These are phyloP conservation scores for Stercorarius parasiticus DNA, from an alignment of 2,113 vertebrate species.

Conservation along the genomic window DNA sequence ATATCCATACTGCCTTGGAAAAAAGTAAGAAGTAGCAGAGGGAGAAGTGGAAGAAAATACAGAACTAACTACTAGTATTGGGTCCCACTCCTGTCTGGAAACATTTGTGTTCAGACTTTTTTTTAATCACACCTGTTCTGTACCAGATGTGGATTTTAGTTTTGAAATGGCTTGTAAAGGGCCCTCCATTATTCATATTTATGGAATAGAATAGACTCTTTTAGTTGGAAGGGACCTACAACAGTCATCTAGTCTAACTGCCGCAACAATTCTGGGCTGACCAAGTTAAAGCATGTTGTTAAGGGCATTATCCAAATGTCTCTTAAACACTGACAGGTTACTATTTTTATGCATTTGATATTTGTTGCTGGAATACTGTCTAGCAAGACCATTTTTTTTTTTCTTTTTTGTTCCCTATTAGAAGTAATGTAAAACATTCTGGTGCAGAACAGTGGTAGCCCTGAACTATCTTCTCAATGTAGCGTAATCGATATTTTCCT, in stretches of 20 bases:
- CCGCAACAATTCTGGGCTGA: neutral
- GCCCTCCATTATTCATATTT: neutral
- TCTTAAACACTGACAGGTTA: neutral
- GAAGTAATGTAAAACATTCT: neutral
- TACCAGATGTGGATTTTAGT: neutral
- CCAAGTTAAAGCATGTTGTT: neutral
- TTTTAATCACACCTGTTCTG: neutral
- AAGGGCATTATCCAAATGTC: neutral
- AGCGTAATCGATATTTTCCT: neutral
- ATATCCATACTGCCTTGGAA: neutral
- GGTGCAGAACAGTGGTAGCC: neutral
- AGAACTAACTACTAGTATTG: neutral
- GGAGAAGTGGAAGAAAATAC: neutral
- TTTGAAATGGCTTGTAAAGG: neutral
- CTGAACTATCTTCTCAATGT: neutral
- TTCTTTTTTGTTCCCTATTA: neutral
- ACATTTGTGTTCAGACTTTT: neutral
- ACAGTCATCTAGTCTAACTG: neutral
- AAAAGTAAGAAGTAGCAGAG: neutral
- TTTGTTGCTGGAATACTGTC: neutral
- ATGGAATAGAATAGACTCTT: neutral
- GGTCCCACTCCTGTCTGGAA: neutral
- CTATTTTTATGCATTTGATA: neutral
- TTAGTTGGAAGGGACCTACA: neutral
- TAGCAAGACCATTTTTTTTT: neutral